Evolutionary conservation across 2,888 invertebrate species (phyloP).

Genomic region (Amphipyra berbera): DNA sequence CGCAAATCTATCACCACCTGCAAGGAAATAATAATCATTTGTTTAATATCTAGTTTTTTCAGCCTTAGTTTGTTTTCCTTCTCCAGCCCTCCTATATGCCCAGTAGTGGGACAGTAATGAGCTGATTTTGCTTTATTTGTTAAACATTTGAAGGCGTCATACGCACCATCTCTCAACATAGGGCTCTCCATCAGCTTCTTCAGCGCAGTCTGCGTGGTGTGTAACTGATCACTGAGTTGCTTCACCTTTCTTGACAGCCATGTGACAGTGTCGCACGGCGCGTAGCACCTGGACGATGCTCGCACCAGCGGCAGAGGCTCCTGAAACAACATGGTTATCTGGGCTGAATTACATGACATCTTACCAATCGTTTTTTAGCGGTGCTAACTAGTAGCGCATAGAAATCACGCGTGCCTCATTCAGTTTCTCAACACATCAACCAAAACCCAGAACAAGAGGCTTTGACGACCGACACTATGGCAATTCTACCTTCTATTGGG

Average conservation of each 20-base stretch:
- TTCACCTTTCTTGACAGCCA: conserved; percentile 90
- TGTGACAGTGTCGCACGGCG: conserved; percentile 91
- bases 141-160: too few species aligned
- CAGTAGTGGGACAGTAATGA: too few species aligned
- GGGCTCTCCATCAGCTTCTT: conserved; percentile 80
- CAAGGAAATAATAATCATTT: conserved; percentile 37
- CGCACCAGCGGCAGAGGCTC: conserved; percentile 81
- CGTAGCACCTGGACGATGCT: conserved; percentile 90
- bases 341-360: conserved; percentile 39
- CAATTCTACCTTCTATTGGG: too few species aligned
- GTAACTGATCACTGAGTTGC: conserved; percentile 88
- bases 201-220: conserved; percentile 82
- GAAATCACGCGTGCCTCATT: too few species aligned
- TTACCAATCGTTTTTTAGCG: conserved; percentile 11
- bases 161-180: conserved; percentile 68
- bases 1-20: conserved; percentile 76
- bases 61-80: background rate
- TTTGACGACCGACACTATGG: too few species aligned
- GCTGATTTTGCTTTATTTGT: too few species aligned
- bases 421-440: too few species aligned
- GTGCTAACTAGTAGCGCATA: too few species aligned
- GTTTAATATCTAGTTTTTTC: background rate
- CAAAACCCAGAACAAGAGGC: too few species aligned
- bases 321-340: conserved; percentile 63
- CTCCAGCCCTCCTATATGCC: too few species aligned